A percentile compares a stretch with the other conserved stretches of the same genome.
Conservation (phyloP, 37 sponge, comb jelly and placozoan genomes). For the Axinella damicornis region DNA sequence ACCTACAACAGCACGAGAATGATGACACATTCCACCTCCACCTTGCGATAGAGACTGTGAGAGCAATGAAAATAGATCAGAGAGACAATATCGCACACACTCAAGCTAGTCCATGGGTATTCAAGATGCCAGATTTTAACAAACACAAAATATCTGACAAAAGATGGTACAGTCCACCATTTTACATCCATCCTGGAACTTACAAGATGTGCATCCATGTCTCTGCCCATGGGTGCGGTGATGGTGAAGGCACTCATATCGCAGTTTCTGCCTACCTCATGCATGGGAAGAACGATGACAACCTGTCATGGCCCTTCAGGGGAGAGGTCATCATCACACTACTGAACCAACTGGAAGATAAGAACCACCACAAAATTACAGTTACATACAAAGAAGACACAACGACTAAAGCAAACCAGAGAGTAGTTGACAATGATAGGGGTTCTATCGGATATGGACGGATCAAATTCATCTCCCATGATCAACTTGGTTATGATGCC, state of each 20-base stretch:
- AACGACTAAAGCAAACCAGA: background rate
- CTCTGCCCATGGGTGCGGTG: background rate
- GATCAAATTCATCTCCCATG: too few species aligned
- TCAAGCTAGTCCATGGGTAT: too few species aligned
- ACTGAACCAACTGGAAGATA: constrained; percentile 14
- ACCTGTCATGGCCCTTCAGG: constrained; percentile 8
- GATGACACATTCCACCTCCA: constrained; percentile 5
- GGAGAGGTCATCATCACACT: background rate
- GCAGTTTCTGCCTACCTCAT: background rate
- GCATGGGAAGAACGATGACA: background rate
- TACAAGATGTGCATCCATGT: constrained; percentile 22
- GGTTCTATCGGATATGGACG: too few species aligned
- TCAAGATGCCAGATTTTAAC: background rate
- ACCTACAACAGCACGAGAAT: constrained; percentile 22
- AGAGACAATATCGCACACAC: too few species aligned
- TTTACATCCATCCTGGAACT: constrained; percentile 7
- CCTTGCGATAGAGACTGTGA: constrained; percentile 6
- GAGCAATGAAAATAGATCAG: too few species aligned
- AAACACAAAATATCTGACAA: background rate
- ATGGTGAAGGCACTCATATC: background rate
- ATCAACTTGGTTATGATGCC: too few species aligned
- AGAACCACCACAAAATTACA: background rate
- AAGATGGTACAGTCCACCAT: constrained; percentile 19
- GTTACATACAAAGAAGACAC: background rate
- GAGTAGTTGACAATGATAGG: too few species aligned